phyloP scores from a whole-genome alignment of 2,113 vertebrate genomes.

The Myrmecophaga tridactyla region DNA sequence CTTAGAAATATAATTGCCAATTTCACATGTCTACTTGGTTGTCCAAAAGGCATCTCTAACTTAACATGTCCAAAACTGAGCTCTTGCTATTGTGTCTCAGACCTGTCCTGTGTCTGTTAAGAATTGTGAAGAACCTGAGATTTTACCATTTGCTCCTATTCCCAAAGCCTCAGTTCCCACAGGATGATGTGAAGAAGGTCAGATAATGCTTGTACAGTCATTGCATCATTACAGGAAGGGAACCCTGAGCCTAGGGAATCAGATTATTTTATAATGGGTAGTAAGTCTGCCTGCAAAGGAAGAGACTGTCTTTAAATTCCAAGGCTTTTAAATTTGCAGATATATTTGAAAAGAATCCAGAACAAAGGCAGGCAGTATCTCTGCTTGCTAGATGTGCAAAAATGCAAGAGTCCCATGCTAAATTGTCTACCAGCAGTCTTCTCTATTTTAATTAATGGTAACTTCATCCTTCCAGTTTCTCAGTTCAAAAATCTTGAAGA shows the following conservation, averaged over 20 bases:
- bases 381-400: not conserved
- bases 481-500: not conserved
- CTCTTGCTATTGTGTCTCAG: not conserved
- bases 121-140: not conserved
- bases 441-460: not conserved
- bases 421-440: not conserved
- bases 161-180: not conserved
- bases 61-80: not conserved
- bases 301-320: not conserved
- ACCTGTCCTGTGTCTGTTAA: not conserved
- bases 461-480: not conserved
- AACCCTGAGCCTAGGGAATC: not conserved
- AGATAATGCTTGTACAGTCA: not conserved
- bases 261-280: not conserved
- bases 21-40: not conserved
- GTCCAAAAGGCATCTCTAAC: not conserved
- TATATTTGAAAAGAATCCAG: not conserved
- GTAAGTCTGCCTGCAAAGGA: not conserved
- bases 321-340: not conserved
- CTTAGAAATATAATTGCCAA: not conserved
- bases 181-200: not conserved
- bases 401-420: not conserved
- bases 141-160: not conserved
- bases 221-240: not conserved
- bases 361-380: not conserved